phyloP scores from a whole-genome alignment of 2,113 vertebrate genomes.

The Bostrychus sinensis region DNA sequence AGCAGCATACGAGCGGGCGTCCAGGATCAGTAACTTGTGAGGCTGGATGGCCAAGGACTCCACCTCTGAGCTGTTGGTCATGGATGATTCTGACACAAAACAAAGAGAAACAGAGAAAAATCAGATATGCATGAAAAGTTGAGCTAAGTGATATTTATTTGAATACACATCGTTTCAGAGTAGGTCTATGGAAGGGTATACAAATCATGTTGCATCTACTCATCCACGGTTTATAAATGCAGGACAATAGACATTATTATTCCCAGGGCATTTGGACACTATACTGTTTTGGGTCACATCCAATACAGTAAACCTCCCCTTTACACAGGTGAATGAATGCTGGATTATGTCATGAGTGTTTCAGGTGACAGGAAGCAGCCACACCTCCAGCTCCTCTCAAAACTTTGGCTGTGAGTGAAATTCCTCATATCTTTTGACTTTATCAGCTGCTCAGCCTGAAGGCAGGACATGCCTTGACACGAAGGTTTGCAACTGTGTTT shows the following conservation, averaged over 20 bases:
- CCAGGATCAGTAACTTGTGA: constrained; percentile 93
- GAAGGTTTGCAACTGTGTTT: constrained; percentile 26
- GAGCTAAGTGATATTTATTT: too few species aligned
- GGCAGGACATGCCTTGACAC: constrained; percentile 42
- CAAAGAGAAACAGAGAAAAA: not conserved
- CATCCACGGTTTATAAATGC: too few species aligned
- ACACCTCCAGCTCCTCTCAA: not conserved
- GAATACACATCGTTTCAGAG: too few species aligned
- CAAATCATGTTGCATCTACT: too few species aligned
- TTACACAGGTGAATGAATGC: not conserved
- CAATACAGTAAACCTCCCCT: too few species aligned
- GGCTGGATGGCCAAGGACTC: constrained; percentile 87
- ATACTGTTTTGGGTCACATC: too few species aligned
- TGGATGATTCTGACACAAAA: constrained; percentile 84
- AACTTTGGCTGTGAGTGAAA: not conserved
- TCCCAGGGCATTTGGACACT: too few species aligned
- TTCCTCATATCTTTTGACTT: constrained; percentile 2
- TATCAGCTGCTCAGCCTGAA: not conserved
- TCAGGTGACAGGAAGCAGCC: constrained; percentile 2
- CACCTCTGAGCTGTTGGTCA: constrained; percentile 88
- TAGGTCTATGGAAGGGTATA: too few species aligned
- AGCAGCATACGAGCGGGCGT: constrained; percentile 93
- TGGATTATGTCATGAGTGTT: not conserved
- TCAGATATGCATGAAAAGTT: not conserved
- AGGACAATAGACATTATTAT: too few species aligned